These are phyloP conservation scores for Gasterosteus nipponicus DNA, from an alignment of 2,113 vertebrate genomes.

Conservation along the genomic window DNA sequence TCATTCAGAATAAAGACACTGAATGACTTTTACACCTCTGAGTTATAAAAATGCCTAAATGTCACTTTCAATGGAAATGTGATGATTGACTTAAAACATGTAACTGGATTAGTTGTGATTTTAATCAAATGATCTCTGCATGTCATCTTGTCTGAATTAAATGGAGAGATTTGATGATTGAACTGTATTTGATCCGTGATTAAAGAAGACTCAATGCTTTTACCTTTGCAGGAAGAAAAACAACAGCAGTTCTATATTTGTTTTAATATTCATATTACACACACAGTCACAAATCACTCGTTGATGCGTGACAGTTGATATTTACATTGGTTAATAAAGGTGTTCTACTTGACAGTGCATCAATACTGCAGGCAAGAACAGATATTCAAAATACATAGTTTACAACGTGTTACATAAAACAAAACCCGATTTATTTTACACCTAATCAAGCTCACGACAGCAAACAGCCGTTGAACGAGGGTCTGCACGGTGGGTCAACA, in stretches of 20 bases:
- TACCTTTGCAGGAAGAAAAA: not conserved
- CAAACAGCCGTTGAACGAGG: slow-evolving; percentile 39
- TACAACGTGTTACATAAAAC: slow-evolving; percentile 37
- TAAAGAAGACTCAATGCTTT: slow-evolving; percentile 37
- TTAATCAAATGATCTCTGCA: slow-evolving; percentile 46
- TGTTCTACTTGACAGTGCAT: slow-evolving; percentile 24
- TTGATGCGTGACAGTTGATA: slow-evolving; percentile 26
- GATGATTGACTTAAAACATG: slow-evolving; percentile 38
- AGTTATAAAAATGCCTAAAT: slow-evolving; percentile 2
- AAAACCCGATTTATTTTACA: slow-evolving; percentile 37
- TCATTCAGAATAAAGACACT: not conserved
- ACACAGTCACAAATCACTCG: slow-evolving; percentile 48
- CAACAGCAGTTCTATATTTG: slow-evolving; percentile 19
- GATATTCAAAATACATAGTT: slow-evolving; percentile 25
- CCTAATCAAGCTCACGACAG: slow-evolving; percentile 53
- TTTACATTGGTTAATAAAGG: slow-evolving; percentile 44
- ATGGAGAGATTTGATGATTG: slow-evolving; percentile 52
- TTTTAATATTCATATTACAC: slow-evolving; percentile 63
- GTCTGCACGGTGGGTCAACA: slow-evolving; percentile 33
- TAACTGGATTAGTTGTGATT: slow-evolving; percentile 61
- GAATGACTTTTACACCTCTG: not conserved
- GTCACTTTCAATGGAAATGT: slow-evolving; percentile 22
- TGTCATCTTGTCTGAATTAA: slow-evolving; percentile 40
- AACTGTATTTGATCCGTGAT: slow-evolving; percentile 49
- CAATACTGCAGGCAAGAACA: slow-evolving; percentile 18